Percentiles rank a stretch among this genome's conserved stretches.
Evolutionary conservation across 2,113 vertebrate genomes (phyloP).

Genomic region (Elgaria multicarinata): DNA sequence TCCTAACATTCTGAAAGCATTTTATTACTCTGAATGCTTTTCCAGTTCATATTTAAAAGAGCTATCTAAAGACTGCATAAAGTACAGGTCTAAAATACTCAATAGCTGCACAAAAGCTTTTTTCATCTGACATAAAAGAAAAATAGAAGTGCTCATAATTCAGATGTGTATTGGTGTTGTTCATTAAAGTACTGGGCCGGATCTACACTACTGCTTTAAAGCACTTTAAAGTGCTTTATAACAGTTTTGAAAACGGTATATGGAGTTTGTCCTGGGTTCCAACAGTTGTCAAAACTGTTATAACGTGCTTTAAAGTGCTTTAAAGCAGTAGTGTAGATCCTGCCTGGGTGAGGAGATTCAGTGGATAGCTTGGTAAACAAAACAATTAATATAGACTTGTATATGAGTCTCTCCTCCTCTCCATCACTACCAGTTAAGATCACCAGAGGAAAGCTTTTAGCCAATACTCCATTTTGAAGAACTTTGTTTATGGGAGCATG

Average conservation of each 20-base stretch:
- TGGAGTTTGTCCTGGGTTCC: too few relatives aligned
- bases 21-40: background rate
- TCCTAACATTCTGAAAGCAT: slow-evolving; percentile 8
- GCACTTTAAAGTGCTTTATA: too few relatives aligned
- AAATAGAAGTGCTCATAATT: background rate
- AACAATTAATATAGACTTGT: background rate
- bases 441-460: background rate
- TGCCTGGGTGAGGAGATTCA: background rate
- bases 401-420: background rate
- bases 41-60: background rate
- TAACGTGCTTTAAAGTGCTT: too few relatives aligned
- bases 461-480: background rate
- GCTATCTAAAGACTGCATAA: background rate
- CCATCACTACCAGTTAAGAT: background rate
- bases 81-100: slow-evolving; percentile 28
- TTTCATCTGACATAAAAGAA: background rate
- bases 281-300: too few relatives aligned
- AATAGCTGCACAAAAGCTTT: background rate
- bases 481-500: background rate
- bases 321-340: too few relatives aligned
- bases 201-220: too few relatives aligned
- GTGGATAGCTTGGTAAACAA: background rate
- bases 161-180: background rate
- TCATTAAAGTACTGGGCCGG: background rate
- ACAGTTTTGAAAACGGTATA: too few relatives aligned